phyloP scores from a whole-genome alignment of 2,888 invertebrate species.

The Caenorhabditis sp. region DNA sequence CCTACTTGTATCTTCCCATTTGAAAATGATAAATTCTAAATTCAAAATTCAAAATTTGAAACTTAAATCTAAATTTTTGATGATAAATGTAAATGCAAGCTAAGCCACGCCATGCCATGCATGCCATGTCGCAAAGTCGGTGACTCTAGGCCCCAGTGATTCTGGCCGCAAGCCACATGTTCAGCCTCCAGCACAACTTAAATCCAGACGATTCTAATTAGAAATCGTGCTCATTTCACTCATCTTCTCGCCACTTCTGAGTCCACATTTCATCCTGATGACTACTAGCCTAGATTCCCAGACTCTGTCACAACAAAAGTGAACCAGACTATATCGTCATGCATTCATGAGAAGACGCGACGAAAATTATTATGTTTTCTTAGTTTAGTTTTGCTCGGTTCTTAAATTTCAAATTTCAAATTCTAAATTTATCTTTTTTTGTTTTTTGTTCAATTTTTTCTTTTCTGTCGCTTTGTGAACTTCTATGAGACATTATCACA shows the following conservation, averaged over 20 bases:
- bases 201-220: conserved; percentile 64
- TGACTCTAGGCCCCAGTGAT: no score
- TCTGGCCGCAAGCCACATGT: no score
- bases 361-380: neutral
- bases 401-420: neutral
- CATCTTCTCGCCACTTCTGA: conserved; percentile 24
- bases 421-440: neutral
- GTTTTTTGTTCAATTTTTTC: neutral
- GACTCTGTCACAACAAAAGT: neutral
- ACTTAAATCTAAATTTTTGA: no score
- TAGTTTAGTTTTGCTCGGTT: no score
- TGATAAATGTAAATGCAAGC: no score
- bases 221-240: conserved; percentile 17
- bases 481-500: no score
- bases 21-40: conserved; percentile 11
- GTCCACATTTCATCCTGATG: conserved; percentile 38
- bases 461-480: neutral
- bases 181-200: neutral
- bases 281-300: conserved; percentile 1
- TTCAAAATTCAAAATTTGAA: no score
- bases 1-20: neutral
- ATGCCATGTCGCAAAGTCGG: no score
- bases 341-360: conserved; percentile 2
- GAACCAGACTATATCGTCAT: neutral
- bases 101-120: no score